Evolutionary conservation across 2,888 invertebrate species (phyloP), one percentile per base, ranked within the genome.

Genomic region (Camponotus fellah): DNA sequence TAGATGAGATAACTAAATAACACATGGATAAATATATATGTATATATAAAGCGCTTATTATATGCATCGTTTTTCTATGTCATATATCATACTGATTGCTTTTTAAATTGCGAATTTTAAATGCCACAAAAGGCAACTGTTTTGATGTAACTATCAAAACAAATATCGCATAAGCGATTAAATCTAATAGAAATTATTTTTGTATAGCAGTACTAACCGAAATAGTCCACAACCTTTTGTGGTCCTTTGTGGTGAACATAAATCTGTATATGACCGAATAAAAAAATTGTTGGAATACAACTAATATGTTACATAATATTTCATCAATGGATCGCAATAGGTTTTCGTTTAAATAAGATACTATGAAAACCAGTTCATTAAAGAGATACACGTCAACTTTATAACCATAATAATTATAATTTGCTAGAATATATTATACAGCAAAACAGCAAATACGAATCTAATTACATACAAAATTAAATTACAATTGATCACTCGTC

Each of bases 371-470:
- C 43, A 79, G 34, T 49, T 79, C 5, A n/a, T 77, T 43, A 69
- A 77, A 34, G 60, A 60, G 34, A 72, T 65, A 62, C n/a, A 74
- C 14, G 69, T 79, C n/a, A 69, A 71, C 56, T 43, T 60, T 71
- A 21, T 79, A 71, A 79, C 12, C 58, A 69, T 77, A 72, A 65
- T 77, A 77, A 68, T 3, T 40, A 77, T 32, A 69, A 58, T 21
- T 69, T 26, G 58, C 76, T 77, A 79, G 56, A 60, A 80, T 74
- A 72, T 80, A 80, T 72, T 34, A 26, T 26, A 80, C 60, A 80
- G 72, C 79, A 79, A 79, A 80, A 72, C 60, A 80, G 37, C 60
- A 80, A 80, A 60, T 72, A 80, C 26, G 46, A 10, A 74, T 72
- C 56, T 77, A 74, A 60, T 77, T 77, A 77, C 71, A 56, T 79